These are phyloP conservation scores for Penaeus vannamei DNA, from an alignment of 1,140 invertebrate species.

Conservation along the genomic window DNA sequence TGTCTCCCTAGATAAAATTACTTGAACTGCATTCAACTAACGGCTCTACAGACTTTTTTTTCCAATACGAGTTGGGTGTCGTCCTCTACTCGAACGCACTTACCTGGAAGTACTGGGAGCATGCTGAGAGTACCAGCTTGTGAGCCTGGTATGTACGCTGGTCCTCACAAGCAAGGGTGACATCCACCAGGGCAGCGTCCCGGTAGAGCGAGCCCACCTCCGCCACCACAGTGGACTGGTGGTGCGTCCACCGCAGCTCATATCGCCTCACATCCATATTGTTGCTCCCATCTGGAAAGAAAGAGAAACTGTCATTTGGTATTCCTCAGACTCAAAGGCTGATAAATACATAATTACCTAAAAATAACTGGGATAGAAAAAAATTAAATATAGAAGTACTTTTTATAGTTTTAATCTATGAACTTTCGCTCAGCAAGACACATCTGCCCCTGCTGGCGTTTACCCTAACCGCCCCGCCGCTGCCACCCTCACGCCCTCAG, in stretches of 20 bases:
- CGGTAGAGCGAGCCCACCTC: slow-evolving; percentile 67
- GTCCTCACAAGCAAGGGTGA: slow-evolving; percentile 68
- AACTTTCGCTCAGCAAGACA: no score
- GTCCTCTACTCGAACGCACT: neutral
- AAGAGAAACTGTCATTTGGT: neutral
- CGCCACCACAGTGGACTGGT: slow-evolving; percentile 68
- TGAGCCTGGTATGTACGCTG: slow-evolving; percentile 79
- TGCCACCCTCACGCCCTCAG: no score
- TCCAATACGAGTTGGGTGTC: neutral
- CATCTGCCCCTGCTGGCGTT: no score
- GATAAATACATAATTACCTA: no score
- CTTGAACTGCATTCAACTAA: no score
- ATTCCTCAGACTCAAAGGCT: neutral
- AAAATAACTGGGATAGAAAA: no score
- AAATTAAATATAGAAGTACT: no score
- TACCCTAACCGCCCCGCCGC: no score
- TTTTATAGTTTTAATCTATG: no score
- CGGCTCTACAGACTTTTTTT: no score
- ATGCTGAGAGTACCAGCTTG: slow-evolving; percentile 93
- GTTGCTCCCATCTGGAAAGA: slow-evolving; percentile 54
- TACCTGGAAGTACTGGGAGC: slow-evolving; percentile 95
- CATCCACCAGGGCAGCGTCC: slow-evolving; percentile 67
- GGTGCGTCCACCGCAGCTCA: slow-evolving; percentile 68
- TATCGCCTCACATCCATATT: slow-evolving; percentile 66
- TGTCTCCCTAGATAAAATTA: no score